A percentile compares a stretch with the other conserved stretches of the same genome.
Evolutionary conservation across 2,888 invertebrate species (phyloP).

Genomic region (Tipula vernalis): DNA sequence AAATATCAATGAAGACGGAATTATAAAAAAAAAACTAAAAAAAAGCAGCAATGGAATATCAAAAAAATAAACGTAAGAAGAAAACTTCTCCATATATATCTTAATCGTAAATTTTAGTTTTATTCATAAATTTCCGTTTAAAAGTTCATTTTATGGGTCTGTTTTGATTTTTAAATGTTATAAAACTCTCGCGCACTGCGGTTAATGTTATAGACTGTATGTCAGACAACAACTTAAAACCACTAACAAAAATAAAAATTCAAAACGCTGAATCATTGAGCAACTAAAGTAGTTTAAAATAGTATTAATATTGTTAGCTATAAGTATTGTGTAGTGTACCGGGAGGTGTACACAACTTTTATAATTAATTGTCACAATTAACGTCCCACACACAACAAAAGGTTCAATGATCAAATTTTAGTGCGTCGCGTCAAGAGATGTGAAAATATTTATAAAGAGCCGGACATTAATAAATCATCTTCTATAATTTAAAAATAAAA

Average conservation of each 20-base stretch:
- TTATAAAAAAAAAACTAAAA: not conserved
- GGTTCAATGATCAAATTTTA: not conserved
- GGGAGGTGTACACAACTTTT: not conserved
- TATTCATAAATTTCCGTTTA: not conserved
- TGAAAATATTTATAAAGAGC: not conserved
- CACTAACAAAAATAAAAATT: not conserved
- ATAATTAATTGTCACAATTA: not conserved
- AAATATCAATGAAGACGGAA: conserved; percentile 4
- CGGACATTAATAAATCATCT: not conserved
- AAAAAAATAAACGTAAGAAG: not conserved
- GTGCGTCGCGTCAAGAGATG: not conserved
- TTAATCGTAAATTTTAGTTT: not conserved
- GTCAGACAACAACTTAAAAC: not conserved
- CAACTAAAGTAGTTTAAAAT: not conserved
- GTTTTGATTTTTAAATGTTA: not conserved
- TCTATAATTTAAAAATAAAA: not conserved
- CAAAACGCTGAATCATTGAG: not conserved
- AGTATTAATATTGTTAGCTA: not conserved
- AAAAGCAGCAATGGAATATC: not conserved
- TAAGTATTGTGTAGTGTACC: not conserved
- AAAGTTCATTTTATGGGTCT: not conserved
- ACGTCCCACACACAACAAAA: not conserved
- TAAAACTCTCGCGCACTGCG: not conserved
- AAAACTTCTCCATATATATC: not conserved
- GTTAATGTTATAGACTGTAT: not conserved